phyloP scores from a whole-genome alignment of 2,797 vertebrate genomes.

The Parauchenoglanis ngamensis region DNA sequence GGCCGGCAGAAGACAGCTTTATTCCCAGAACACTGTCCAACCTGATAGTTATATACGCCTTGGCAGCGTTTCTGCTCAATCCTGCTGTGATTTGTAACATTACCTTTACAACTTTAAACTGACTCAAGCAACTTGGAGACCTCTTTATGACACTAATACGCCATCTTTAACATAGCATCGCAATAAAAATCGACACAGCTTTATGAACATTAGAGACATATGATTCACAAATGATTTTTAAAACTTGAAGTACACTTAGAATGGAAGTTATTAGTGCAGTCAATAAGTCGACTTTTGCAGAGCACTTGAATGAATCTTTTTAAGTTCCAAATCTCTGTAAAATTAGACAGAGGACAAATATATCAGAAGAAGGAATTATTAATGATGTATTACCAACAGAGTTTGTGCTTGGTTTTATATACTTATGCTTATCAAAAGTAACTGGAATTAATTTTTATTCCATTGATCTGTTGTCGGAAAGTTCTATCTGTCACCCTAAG shows the following conservation, averaged over 20 bases:
- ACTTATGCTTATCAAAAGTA: background rate
- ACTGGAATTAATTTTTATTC: background rate
- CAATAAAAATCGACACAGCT: slow-evolving; percentile 60
- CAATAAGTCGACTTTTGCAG: background rate
- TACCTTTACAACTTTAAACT: slow-evolving; percentile 72
- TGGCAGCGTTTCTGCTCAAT: slow-evolving; percentile 63
- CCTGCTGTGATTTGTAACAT: slow-evolving; percentile 68
- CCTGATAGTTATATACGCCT: slow-evolving; percentile 62
- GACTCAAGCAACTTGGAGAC: slow-evolving; percentile 69
- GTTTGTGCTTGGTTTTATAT: background rate
- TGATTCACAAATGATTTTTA: background rate
- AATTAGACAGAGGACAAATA: background rate
- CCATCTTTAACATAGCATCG: slow-evolving; percentile 69
- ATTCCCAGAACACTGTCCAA: slow-evolving; percentile 55
- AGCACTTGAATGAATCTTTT: background rate
- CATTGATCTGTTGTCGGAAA: background rate
- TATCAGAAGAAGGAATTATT: background rate
- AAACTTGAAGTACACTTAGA: background rate
- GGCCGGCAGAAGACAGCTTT: slow-evolving; percentile 63
- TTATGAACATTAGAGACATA: background rate
- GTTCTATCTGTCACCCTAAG: background rate
- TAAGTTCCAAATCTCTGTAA: background rate
- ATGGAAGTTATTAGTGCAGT: background rate
- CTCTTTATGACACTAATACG: slow-evolving; percentile 68
- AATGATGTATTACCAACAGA: background rate